phyloP scores from a whole-genome alignment of 2,888 invertebrate species.

The Aromia moschata region DNA sequence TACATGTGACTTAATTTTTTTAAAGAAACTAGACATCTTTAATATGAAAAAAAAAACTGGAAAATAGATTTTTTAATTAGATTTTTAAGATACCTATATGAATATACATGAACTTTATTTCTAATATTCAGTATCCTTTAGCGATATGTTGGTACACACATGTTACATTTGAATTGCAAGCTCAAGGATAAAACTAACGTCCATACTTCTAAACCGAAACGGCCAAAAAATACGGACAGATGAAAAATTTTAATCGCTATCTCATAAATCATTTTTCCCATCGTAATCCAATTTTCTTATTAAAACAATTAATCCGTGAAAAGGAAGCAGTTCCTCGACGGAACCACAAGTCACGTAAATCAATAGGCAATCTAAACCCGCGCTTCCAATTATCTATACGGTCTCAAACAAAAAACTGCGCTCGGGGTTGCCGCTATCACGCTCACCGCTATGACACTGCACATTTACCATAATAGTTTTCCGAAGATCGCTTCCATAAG shows the following conservation, averaged over 20 bases:
- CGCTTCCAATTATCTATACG: conserved; percentile 46
- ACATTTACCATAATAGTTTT: conserved; percentile 35
- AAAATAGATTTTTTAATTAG: too few relatives aligned
- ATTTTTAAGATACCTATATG: too few relatives aligned
- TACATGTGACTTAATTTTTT: too few relatives aligned
- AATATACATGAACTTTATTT: too few relatives aligned
- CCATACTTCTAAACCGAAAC: too few relatives aligned
- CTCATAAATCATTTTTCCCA: neutral
- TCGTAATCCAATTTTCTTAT: conserved; percentile 12
- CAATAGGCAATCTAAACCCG: conserved; percentile 48
- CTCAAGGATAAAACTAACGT: too few relatives aligned
- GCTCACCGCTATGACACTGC: conserved; percentile 37
- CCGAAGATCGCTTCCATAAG: conserved; percentile 12
- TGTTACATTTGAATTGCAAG: too few relatives aligned
- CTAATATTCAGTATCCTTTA: too few relatives aligned
- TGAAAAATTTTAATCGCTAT: neutral
- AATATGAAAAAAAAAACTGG: too few relatives aligned
- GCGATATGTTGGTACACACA: too few relatives aligned
- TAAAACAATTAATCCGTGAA: conserved; percentile 35
- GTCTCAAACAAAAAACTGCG: conserved; percentile 31
- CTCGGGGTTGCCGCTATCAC: conserved; percentile 26
- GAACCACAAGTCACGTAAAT: conserved; percentile 44
- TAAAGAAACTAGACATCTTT: too few relatives aligned
- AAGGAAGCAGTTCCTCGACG: conserved; percentile 18
- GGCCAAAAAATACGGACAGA: too few relatives aligned